Percentiles rank a stretch among this genome's conserved stretches.
Conservation (phyloP, 35 echinoderm and acorn worm species). For the Eucidaris tribuloides region DNA sequence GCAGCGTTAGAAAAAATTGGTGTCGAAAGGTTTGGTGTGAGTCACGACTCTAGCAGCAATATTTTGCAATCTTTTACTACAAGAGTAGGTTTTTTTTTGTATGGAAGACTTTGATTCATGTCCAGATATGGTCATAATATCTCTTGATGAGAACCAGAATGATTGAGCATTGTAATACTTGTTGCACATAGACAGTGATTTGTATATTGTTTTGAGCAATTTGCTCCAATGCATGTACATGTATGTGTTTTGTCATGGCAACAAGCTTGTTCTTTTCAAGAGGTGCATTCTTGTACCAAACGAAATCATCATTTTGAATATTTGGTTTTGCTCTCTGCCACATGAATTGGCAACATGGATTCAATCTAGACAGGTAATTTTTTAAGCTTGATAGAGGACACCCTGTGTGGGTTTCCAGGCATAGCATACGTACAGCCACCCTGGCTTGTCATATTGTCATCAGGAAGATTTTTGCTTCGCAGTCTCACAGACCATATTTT, state of each 20-base stretch:
- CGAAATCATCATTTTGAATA: neutral
- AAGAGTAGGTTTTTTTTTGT: neutral
- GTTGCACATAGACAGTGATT: conserved; percentile 15
- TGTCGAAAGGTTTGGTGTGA: no score
- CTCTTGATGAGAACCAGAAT: neutral
- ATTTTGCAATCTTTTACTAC: no score
- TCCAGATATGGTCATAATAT: conserved; percentile 1
- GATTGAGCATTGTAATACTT: neutral
- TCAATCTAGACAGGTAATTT: conserved; percentile 3
- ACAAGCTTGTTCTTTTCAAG: conserved; percentile 18
- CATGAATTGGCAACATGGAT: conserved; percentile 9
- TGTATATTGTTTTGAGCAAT: conserved; percentile 15
- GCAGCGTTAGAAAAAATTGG: no score
- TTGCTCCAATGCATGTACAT: neutral
- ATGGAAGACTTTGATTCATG: neutral
- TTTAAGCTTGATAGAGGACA: neutral
- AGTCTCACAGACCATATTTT: conserved; percentile 9
- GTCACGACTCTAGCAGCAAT: no score
- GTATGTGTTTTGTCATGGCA: conserved; percentile 19
- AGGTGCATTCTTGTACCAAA: conserved; percentile 28
- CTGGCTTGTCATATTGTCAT: conserved; percentile 24
- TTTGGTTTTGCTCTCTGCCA: conserved; percentile 27
- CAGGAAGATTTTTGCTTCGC: neutral
- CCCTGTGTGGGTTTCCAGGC: neutral
- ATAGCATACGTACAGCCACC: conserved; percentile 9